Evolutionary conservation across 2,888 invertebrate species (phyloP), one percentile per base, ranked within the genome.

Genomic region (Ellobium chinense): DNA sequence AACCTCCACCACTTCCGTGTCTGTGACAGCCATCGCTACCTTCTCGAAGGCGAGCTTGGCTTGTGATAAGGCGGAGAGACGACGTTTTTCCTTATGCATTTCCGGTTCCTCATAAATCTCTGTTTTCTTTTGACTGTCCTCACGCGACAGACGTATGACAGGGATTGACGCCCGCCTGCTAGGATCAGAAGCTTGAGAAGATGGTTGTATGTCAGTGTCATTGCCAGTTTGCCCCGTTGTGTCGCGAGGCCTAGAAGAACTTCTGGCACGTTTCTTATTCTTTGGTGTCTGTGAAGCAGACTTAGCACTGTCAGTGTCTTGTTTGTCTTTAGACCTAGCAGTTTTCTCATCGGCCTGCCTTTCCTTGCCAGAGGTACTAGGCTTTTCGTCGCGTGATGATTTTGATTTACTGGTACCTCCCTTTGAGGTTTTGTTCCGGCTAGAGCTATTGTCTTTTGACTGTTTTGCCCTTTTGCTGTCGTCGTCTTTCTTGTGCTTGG

Each of bases 401-500:
- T 65, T 56, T 21, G 36, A 9, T 46, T n/a, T 31, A 21, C 24
- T 18, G 1, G 14, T 27, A 27, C 66, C 76, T 14, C 39, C 62
- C 34, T 12, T 63, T n/a, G 62, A 24, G 39, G 37, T 2, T 46
- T 39, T 62, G 14, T 31, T 46, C 7, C 62, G 56, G 27, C 34
- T 46, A 84, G 75, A 21, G 80, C 54, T n/a, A 79, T 69, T 54
- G 80, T 83, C 31, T 81, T 81, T n/a, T 83, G 84, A 2, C 66
- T 74, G 66, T 65, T 79, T 75, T 74, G 82, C 31, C 75, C 65
- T 36, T 54, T 78, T 46, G 74, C 62, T 60, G 78, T 82, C 31
- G 77, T 79, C 78, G 80, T 84, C 80, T 86, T 83, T 74, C 82
- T 84, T 56, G 83, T 78, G 65, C 74, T 78, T 54, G 83, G 76